Base-by-base conservation (phyloP, 2,888 invertebrate genomes). In the Athrips mouffetella region DNA sequence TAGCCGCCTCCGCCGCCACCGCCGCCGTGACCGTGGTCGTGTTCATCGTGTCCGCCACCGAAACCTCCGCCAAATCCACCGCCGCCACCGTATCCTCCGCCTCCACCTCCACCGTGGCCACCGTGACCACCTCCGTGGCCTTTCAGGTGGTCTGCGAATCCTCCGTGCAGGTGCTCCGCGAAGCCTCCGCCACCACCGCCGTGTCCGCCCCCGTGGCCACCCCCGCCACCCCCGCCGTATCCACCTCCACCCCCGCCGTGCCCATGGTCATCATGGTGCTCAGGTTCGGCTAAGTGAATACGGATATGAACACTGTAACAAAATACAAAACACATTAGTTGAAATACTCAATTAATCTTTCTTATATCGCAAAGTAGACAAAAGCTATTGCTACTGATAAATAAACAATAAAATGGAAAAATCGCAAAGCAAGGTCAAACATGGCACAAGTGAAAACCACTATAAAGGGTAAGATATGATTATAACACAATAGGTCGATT, bases 241-340 rank as follows among this genome's bases (percentile, higher is more conserved):
- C 67, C 70, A 2, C 74, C 72, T 0, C 68, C 67, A 0, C 70
- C 72, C 21, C 73, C 74, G 13, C 71, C 74, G n/a, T 68, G 70
- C 3, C 70, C 77, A 49, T 75, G 72, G 10, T 76, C 74, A 11
- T 78, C 84, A 56, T 88, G 84, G 58, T 87, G 84, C 48, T 78
- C 65, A 10, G 42, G 45, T 59, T 90, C 89, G 56, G 90, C 90
- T 65, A 90, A 76, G 60, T 90, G 90, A 20, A 90, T 85, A 54
- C 89, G 82, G 62, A 90, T 90, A 63, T 90, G 90, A 46, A 90
- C 90, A 67, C 90, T 90, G 80, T 15, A 86, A 89, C 67, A 70
- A 69, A 63, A 54, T 54, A 47, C 59, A 49, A 7, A 1, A 41
- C 39, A 21, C 2, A 39, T 20, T 2, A 27, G 10, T 27, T 41